Conservation (phyloP, 2,888 invertebrate species). For the Agrotis segetum region DNA sequence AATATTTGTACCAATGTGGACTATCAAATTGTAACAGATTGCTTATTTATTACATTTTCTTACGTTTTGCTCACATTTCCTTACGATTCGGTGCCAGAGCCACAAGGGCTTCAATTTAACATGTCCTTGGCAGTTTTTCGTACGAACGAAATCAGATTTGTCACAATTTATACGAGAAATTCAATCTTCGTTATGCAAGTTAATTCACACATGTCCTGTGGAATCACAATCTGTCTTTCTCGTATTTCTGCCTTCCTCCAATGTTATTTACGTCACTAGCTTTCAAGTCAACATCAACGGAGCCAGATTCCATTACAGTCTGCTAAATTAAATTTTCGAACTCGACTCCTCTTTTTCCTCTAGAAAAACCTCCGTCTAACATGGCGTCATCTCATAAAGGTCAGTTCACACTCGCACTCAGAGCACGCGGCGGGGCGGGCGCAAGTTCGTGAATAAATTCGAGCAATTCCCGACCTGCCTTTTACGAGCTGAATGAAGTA, state of each 20-base stretch:
- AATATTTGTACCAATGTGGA: constrained; percentile 62
- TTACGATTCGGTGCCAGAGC: constrained; percentile 17
- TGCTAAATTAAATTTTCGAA: constrained; percentile 55
- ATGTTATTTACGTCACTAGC: not conserved
- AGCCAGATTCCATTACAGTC: constrained; percentile 17
- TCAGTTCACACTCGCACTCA: constrained; percentile 61
- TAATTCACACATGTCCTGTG: not conserved
- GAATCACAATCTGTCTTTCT: not conserved
- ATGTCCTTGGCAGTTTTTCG: constrained; percentile 5
- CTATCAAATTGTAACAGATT: constrained; percentile 64
- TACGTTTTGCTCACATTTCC: constrained; percentile 29
- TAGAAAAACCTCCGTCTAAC: constrained; percentile 41
- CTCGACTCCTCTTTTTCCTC: constrained; percentile 20
- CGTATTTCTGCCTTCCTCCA: not conserved
- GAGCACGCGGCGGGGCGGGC: constrained; percentile 55
- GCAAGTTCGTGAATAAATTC: constrained; percentile 80
- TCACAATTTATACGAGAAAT: not conserved
- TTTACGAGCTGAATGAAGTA: constrained; percentile 83
- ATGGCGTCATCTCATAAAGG: constrained; percentile 63
- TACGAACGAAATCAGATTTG: not conserved
- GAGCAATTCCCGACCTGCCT: constrained; percentile 77
- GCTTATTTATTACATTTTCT: constrained; percentile 62
- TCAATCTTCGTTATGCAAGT: not conserved
- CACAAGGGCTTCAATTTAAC: constrained; percentile 7
- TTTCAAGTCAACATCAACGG: constrained; percentile 5